Base-by-base conservation (phyloP, 2,113 vertebrate species). In the Haemorhous mexicanus region DNA sequence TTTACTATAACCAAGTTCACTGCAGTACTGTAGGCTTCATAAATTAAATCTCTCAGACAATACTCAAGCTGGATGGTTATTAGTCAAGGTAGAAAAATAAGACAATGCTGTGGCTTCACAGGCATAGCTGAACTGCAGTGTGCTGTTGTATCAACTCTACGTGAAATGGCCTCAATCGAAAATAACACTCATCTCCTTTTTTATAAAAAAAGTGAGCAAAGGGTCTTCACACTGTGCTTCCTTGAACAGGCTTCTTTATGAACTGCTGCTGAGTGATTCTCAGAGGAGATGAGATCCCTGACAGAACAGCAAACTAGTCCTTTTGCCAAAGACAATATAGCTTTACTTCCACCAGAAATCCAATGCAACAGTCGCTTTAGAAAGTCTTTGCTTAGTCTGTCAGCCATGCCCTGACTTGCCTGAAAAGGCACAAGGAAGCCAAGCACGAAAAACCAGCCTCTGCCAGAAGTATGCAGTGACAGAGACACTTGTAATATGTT, bases 161-260 rank as follows among this genome's bases (percentile, higher is more conserved):
- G 4, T 56, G 6, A 74, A 94, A 50, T 1, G 3, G 14, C 33
- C 58, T 80, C 0, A 0, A 61, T 47, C 0, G 0, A 41, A 82
- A 91, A 78, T 4, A 84, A 81, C 22, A 35, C 11, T 52, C 6
- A 3, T 18, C n/a, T 35, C 23, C 11, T 70, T 63, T 87, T 14
- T 37, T 14, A 46, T 7, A 11, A 43, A 35, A 37, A 37, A 50
- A 26, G 13, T 18, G 41, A 73, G 14, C 16, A 33, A 73, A 56
- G 13, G 39, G 21, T 30, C 62, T 89, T 75, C 59, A 69, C 12
- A 6, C 16, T 17, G 23, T 0, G 1, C 6, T 78, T 67, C n/a
- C 11, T 84, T 78, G 35, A 81, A 89, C 28, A 87, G 35, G 43
- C 72, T 90, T 53, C 55, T 61, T 70, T 76, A 28, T 8, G 32